Conservation (phyloP, 2,888 invertebrate genomes). For the Mystacides longicornis region DNA sequence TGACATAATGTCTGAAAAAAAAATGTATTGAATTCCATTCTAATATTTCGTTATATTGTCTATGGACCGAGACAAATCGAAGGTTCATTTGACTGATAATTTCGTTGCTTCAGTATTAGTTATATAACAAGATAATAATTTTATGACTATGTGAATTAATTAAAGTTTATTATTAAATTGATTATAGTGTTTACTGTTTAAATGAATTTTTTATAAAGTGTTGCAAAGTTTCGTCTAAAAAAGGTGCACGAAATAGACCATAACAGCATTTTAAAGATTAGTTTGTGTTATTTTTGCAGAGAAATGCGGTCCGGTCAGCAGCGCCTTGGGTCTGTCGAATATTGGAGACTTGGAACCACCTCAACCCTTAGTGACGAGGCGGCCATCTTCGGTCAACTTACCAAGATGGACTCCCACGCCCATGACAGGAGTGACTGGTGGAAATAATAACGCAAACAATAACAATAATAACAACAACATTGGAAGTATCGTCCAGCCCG, state of each 20-base stretch:
- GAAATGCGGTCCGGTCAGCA: conserved; percentile 65
- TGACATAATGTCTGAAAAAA: too few relatives aligned
- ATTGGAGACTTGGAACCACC: conserved; percentile 60
- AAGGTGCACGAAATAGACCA: neutral
- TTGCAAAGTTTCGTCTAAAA: too few relatives aligned
- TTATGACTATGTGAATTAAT: too few relatives aligned
- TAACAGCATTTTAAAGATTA: conserved; percentile 5
- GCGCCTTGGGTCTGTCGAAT: conserved; percentile 48
- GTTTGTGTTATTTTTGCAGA: conserved; percentile 43
- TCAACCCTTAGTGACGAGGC: conserved; percentile 62
- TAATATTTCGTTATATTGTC: too few relatives aligned
- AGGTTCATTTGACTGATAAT: too few relatives aligned
- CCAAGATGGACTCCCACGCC: conserved; percentile 35
- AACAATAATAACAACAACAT: conserved; percentile 23
- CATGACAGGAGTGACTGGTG: conserved; percentile 3
- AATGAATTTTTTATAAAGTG: too few relatives aligned
- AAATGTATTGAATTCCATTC: too few relatives aligned
- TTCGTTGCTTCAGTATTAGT: too few relatives aligned
- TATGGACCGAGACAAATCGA: too few relatives aligned
- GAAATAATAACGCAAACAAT: conserved; percentile 20
- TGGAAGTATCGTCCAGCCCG: conserved; percentile 35
- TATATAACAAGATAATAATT: too few relatives aligned
- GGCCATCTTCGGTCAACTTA: conserved; percentile 56
- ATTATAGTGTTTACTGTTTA: too few relatives aligned
- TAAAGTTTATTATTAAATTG: too few relatives aligned